phyloP scores from a whole-genome alignment of 2,113 vertebrate species.

The Promerops cafer region DNA sequence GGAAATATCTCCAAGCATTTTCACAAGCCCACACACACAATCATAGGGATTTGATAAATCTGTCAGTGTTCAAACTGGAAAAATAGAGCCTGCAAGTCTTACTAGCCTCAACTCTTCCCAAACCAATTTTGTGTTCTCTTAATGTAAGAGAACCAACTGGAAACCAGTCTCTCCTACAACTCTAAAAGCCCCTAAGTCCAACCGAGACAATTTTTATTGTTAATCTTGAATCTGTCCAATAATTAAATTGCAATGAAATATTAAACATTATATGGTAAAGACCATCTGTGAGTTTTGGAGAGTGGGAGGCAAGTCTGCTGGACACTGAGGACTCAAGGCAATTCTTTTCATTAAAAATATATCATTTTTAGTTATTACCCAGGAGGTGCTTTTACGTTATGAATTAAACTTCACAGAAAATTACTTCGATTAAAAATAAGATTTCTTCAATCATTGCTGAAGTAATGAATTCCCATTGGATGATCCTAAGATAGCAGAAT shows the following conservation, averaged over 20 bases:
- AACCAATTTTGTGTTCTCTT: background rate
- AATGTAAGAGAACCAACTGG: background rate
- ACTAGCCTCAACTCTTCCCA: background rate
- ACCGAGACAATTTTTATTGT: background rate
- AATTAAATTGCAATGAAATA: background rate
- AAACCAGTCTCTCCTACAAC: background rate
- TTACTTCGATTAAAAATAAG: background rate
- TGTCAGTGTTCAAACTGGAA: background rate
- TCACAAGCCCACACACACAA: fast-evolving
- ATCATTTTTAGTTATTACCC: background rate
- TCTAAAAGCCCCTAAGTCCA: background rate
- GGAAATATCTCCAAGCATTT: background rate
- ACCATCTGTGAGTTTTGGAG: background rate
- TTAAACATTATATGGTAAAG: background rate
- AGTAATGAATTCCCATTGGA: slow-evolving; percentile 17
- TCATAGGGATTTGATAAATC: background rate
- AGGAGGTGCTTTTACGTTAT: background rate
- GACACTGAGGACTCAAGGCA: background rate
- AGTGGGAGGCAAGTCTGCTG: background rate
- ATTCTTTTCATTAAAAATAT: background rate
- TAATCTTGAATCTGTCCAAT: background rate
- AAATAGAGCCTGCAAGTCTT: background rate
- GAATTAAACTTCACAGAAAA: slow-evolving; percentile 20
- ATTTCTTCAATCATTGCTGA: background rate
- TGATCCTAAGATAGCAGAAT: background rate